Evolutionary conservation across 1,140 invertebrate species (phyloP), one percentile per base, ranked within the genome.

Genomic region (Doryteuthis pealeii): DNA sequence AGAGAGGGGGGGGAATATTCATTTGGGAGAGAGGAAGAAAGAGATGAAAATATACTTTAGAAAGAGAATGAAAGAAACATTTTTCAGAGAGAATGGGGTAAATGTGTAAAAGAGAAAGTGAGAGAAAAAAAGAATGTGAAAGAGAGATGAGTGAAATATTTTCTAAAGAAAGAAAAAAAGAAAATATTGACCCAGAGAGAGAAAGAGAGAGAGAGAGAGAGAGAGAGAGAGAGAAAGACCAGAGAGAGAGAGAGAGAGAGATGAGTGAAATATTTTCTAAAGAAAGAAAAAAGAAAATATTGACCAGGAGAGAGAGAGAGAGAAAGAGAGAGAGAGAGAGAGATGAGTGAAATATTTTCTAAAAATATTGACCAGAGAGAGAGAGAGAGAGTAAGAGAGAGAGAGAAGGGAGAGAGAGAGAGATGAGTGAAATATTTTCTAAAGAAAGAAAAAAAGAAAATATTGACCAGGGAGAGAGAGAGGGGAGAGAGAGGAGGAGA

Each of bases 401-500:
- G 45, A 49, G 45, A 18, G 45, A 18, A 18, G 45, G 45, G 18
- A n/a, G n/a, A n/a, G n/a, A n/a, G n/a, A n/a, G n/a, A n/a, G n/a
- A n/a, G n/a, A n/a, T n/a, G n/a, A n/a, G n/a, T n/a, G n/a, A n/a
- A n/a, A n/a, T n/a, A n/a, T n/a, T n/a, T n/a, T n/a, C n/a, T n/a
- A n/a, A n/a, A 49, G 45, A 49, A 18, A 49, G 8, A 49, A 49
- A 49, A 49, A 49, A 18, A 49, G 45, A 49, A 49, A 49, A 18
- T 10, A 10, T 10, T 49, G 45, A 49, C 8, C 8, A 49, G 18
- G 18, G 18, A 18, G 18, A 18, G 18, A 8, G 18, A 18, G 18
- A 18, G 26, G 65, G 31, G 65, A 67, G 65, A 67, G 65, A 67
- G 65, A 26, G 65, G 26, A 26, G 65, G 72, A 73, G 72, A 73